A percentile compares a stretch with the other conserved stretches of the same genome.
Evolutionary conservation across 2,113 vertebrate species (phyloP).

Genomic region (Oplegnathus fasciatus): DNA sequence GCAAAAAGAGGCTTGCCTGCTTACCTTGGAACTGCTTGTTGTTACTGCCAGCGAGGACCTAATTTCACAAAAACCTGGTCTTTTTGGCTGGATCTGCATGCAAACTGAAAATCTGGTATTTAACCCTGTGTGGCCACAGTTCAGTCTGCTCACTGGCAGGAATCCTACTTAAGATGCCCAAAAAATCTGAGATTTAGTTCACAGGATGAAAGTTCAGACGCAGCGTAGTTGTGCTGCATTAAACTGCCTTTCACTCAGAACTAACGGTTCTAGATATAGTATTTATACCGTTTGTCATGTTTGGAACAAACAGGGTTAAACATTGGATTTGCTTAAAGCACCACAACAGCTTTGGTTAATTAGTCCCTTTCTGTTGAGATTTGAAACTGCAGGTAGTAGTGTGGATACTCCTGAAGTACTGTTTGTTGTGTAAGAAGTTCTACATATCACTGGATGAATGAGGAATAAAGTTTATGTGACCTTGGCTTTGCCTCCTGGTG

Average conservation of each 20-base stretch:
- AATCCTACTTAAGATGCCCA: not conserved
- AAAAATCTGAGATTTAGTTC: not conserved
- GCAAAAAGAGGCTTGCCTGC: conserved; percentile 18
- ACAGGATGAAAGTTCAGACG: not conserved
- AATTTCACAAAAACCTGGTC: not conserved
- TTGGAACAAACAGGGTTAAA: conserved; percentile 29
- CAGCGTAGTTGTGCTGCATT: not conserved
- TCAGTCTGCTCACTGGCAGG: not conserved
- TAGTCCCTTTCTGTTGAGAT: conserved; percentile 16
- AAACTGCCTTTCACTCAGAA: not conserved
- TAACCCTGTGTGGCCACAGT: conserved; percentile 5
- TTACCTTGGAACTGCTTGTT: not conserved
- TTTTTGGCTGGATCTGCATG: conserved; percentile 42
- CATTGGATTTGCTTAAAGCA: conserved; percentile 13
- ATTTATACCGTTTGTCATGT: not conserved
- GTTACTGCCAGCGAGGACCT: conserved; percentile 7
- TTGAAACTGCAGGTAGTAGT: conserved; percentile 49
- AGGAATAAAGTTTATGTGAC: conserved; percentile 75
- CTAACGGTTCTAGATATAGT: not conserved
- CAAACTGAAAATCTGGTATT: conserved; percentile 24
- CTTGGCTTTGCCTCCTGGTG: not conserved
- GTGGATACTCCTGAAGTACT: conserved; percentile 46
- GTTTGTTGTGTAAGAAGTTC: conserved; percentile 72
- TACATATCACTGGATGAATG: conserved; percentile 71
- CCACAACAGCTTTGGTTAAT: not conserved